Percentiles rank a stretch among this genome's conserved stretches.
phyloP scores from a whole-genome alignment of 2,113 vertebrate genomes.

The Emydura subglobosa region DNA sequence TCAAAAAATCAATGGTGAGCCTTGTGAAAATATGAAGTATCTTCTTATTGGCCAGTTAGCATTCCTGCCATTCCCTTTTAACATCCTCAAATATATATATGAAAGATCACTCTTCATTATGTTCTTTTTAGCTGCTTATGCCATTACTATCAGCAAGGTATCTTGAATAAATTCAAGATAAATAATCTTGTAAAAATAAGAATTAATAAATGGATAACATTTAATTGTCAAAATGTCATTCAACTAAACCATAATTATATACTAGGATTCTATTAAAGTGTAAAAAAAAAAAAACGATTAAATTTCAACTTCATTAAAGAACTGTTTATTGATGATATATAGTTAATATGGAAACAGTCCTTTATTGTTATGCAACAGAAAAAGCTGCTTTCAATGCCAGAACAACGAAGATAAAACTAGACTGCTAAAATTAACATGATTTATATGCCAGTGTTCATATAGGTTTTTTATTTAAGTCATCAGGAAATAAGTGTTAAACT shows the following conservation, averaged over 20 bases:
- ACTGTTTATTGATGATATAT: conserved; percentile 3
- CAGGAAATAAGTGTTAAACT: background rate
- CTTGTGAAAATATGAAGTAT: background rate
- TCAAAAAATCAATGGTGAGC: background rate
- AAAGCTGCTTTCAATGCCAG: background rate
- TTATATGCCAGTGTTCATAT: background rate
- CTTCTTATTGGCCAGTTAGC: background rate
- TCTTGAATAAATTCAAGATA: background rate
- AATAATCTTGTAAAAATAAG: background rate
- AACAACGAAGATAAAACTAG: background rate
- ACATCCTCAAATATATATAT: background rate
- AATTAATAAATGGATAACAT: background rate
- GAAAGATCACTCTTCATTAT: background rate
- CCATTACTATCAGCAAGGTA: background rate
- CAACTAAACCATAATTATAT: background rate
- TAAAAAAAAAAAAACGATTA: background rate
- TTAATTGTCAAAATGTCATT: conserved; percentile 5
- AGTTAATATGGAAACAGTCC: background rate
- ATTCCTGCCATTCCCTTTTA: background rate
- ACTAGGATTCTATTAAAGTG: background rate
- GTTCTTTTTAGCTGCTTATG: background rate
- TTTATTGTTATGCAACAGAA: background rate
- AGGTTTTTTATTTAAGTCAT: background rate
- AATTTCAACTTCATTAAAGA: background rate
- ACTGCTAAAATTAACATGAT: conserved; percentile 9